Base-by-base conservation (phyloP, 2,797 vertebrate genomes). In the Tenualosa thibaudeaui region DNA sequence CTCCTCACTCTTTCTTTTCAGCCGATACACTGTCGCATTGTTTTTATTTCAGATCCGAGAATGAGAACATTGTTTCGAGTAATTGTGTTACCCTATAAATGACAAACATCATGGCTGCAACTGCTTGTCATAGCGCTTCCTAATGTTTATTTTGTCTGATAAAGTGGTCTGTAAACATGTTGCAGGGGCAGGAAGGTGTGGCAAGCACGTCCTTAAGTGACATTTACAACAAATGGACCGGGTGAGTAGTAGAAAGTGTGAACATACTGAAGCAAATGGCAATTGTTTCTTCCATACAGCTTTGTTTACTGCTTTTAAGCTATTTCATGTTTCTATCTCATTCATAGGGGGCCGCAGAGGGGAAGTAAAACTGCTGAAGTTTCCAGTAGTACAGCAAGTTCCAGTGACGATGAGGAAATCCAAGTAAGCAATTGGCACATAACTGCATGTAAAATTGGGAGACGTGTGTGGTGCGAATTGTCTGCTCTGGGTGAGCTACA, bases 151-250 rank as follows among this genome's bases (percentile, higher is more conserved):
- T 3, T 37, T 75, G 68, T 75, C 15, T 40, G 37, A 19, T 43
- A 4, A 75, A 75, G 31, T 40, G 26, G 26, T 40, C 31, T 71
- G 9, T 24, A 22, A 4, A 10, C n/a, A 24, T 81, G 81, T 81
- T 81, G 81, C 89, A 93, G 91, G 86, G 0, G 31, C 85, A 88
- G 3, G 40, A 86, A 68, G 13, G 83, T 10, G 0, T 51, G 37
- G 43, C 43, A 82, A 84, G 89, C 0, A 3, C 82, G 0, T 92
- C 94, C 0, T 88, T 95, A 85, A 26, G 87, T 9, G 92, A 95
- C 22, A 94, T 95, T 83, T 95, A 95, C 87, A 90, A 40, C 46
- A 90, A 85, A 5, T 95, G 95, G 95, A 85, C 91, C 15, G 91
- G 89, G 94, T 95, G 82, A 91, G 94, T 89, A 46, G n/a, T 53